Conservation (phyloP, 2,113 vertebrate genomes). For the Sitta europaea region DNA sequence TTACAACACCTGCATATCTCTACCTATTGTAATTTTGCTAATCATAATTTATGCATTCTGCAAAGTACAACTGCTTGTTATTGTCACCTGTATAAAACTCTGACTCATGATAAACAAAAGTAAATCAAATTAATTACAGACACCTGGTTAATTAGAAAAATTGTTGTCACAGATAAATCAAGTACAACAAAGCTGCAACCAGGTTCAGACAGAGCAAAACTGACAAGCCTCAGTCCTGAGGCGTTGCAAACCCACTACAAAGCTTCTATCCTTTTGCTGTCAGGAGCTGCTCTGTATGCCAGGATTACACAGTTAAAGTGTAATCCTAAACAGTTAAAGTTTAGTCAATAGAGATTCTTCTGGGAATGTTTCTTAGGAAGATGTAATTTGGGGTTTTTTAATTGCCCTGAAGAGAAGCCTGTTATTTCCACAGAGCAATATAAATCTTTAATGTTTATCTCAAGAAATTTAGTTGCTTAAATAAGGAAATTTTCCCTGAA, state of each 20-base stretch:
- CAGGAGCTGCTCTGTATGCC: neutral
- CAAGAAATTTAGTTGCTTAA: neutral
- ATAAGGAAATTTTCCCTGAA: neutral
- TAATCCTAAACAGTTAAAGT: no score
- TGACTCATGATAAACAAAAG: neutral
- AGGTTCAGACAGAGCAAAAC: neutral
- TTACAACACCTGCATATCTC: neutral
- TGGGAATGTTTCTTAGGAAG: neutral
- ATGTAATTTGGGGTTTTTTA: neutral
- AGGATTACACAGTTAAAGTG: neutral
- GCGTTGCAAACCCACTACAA: neutral
- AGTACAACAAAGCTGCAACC: neutral
- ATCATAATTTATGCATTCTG: neutral
- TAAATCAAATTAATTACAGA: neutral
- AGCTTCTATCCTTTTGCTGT: accelerated
- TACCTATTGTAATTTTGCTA: neutral
- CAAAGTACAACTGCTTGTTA: neutral
- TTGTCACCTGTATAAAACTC: neutral
- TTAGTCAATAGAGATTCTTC: neutral
- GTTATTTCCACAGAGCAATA: neutral
- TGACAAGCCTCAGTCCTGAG: neutral
- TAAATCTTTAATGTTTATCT: neutral
- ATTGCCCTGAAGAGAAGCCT: neutral
- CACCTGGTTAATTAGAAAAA: neutral
- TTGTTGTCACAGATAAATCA: neutral